Percentiles rank a stretch among this genome's conserved stretches.
Evolutionary conservation across 92 coral and sea anemone species (phyloP).

Genomic region (Epizoanthus scotinus): DNA sequence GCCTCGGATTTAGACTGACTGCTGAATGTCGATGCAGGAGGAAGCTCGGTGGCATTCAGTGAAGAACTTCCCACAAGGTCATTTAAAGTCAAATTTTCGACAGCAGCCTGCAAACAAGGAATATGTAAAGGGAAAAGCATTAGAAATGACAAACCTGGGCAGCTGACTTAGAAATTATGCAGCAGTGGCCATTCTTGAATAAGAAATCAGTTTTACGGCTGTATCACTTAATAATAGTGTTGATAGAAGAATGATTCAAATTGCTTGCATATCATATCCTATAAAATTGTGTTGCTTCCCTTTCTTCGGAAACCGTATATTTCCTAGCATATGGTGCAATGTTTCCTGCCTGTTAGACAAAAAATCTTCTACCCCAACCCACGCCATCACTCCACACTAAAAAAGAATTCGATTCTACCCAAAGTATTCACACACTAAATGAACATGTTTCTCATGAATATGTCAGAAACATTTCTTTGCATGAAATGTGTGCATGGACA

Average conservation of each 20-base stretch:
- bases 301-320: not conserved
- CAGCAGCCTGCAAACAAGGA: slow-evolving; percentile 57
- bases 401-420: too few relatives aligned
- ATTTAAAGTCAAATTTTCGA: slow-evolving; percentile 63
- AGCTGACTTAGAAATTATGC: not conserved
- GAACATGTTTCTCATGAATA: too few relatives aligned
- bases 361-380: too few relatives aligned
- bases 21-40: slow-evolving; percentile 39
- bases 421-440: too few relatives aligned
- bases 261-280: not conserved
- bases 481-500: too few relatives aligned
- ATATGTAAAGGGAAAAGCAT: not conserved
- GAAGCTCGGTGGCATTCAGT: slow-evolving; percentile 26
- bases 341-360: not conserved
- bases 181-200: not conserved
- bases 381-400: too few relatives aligned
- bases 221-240: not conserved
- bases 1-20: slow-evolving; percentile 54
- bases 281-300: not conserved
- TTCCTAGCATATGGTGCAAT: not conserved
- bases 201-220: not conserved
- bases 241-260: not conserved
- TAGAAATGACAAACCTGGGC: not conserved
- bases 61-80: slow-evolving; percentile 35
- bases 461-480: too few relatives aligned